phyloP scores from a whole-genome alignment of 2,888 invertebrate species.

The Leptura quadrifasciata region DNA sequence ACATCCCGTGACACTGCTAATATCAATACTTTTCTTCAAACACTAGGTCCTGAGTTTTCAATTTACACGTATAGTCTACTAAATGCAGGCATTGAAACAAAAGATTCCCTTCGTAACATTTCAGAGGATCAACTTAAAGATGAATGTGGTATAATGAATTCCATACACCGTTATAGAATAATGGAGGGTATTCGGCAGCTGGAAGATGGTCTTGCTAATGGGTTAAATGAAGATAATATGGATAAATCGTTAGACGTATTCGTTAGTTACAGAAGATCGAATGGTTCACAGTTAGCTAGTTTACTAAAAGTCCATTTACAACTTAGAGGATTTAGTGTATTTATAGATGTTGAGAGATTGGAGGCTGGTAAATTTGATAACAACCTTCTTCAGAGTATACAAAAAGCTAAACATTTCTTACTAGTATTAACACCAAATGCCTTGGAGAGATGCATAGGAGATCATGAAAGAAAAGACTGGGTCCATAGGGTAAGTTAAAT shows the following conservation, averaged over 20 bases:
- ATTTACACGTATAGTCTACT: conserved; percentile 98
- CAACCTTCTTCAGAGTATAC: conserved; percentile 96
- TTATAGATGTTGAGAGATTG: conserved; percentile 97
- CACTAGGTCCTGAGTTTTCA: conserved; percentile 91
- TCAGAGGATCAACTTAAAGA: conserved; percentile 93
- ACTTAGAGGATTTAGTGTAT: conserved; percentile 95
- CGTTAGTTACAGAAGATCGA: conserved; percentile 97
- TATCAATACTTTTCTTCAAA: conserved; percentile 89
- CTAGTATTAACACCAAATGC: conserved; percentile 96
- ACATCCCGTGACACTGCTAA: conserved; percentile 95
- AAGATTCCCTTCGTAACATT: conserved; percentile 88
- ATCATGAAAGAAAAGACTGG: conserved; percentile 98
- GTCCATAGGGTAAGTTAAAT: conserved; percentile 91
- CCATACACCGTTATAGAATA: conserved; percentile 94
- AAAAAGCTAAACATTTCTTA: conserved; percentile 97
- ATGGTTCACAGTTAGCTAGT: conserved; percentile 97
- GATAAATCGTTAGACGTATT: conserved; percentile 97
- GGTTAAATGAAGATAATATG: conserved; percentile 84
- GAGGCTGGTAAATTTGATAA: conserved; percentile 99
- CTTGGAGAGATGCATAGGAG: conserved; percentile 94
- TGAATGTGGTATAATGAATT: conserved; percentile 95
- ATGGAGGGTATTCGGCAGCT: conserved; percentile 88
- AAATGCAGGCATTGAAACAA: conserved; percentile 93
- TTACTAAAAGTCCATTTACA: conserved; percentile 97
- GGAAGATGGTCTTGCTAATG: conserved; percentile 80